Percentiles rank a stretch among this genome's conserved stretches.
Evolutionary conservation across 2,113 vertebrate species (phyloP).

Genomic region (Leptobrachium ailaonicum): DNA sequence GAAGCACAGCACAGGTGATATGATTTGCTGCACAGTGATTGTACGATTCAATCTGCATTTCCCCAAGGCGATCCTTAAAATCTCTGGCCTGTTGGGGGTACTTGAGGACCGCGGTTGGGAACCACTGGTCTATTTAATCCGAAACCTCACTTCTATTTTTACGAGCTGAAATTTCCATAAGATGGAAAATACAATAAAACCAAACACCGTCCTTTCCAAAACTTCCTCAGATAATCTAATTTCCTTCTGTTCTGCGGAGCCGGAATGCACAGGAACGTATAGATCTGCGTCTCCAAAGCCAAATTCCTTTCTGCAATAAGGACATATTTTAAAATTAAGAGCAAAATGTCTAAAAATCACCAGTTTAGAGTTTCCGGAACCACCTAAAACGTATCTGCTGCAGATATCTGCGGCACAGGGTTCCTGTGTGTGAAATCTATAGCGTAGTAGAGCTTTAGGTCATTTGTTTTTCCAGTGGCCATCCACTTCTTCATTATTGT

Average conservation of each 20-base stretch:
- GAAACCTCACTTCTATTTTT: neutral
- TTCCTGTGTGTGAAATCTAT: too few relatives aligned
- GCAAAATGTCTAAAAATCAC: neutral
- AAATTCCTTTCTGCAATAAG: neutral
- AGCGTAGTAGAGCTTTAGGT: too few relatives aligned
- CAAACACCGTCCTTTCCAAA: neutral
- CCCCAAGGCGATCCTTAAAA: too few relatives aligned
- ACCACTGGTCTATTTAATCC: neutral
- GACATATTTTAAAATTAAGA: neutral
- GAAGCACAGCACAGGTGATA: too few relatives aligned
- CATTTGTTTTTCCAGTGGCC: too few relatives aligned
- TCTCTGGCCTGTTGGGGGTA: too few relatives aligned
- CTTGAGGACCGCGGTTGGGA: too few relatives aligned
- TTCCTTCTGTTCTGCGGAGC: neutral
- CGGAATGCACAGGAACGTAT: neutral
- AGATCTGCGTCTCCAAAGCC: neutral
- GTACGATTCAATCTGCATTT: too few relatives aligned
- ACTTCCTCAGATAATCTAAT: neutral
- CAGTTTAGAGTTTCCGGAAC: neutral
- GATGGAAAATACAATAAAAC: conserved; percentile 8
- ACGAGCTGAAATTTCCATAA: neutral
- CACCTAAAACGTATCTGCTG: too few relatives aligned
- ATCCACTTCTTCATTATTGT: too few relatives aligned
- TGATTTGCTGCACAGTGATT: too few relatives aligned
- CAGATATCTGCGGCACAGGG: too few relatives aligned